Evolutionary conservation across 2,888 invertebrate genomes (phyloP), one percentile per base, ranked within the genome.

Genomic region (Drosophila melanocephala): DNA sequence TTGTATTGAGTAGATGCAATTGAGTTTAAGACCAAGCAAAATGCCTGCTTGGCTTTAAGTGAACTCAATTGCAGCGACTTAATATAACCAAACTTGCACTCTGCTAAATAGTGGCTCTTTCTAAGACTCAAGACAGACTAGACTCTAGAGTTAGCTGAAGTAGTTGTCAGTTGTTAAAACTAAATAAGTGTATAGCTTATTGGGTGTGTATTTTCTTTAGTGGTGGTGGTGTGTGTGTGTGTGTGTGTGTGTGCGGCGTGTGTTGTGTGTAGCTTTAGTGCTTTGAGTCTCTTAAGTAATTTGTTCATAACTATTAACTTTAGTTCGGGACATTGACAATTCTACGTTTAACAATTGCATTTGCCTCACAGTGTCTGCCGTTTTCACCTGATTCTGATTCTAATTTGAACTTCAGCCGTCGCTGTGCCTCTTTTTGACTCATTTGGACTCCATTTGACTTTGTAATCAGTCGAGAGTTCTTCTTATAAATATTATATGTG

Each of bases 331-430:
- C 77, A 60, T 42, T 71, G 62, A 63, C 55, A 66, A 60, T 58
- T 53, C 33, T 42, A 42, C 32, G 53, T 69, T 83, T 77, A 84
- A 81, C 79, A 86, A 74, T 81, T 79, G 77, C 67, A 67, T 61
- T 42, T 57, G 19, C 12, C 56, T 37, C 35, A 58, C 62, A 56
- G 63, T 53, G 57, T 64, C 51, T 65, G 66, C 47, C 57, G 39
- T 83, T 47, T 82, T 77, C 66, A 81, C 84, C 82, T 81, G 81
- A 87, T 83, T 75, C 77, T 72, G 75, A 70, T 76, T 75, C 72
- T 70, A 76, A 73, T 86, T 86, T 89, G 84, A 88, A 88, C 84
- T 86, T 78, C 67, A 70, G 67, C 83, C 72, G 78, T 72, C 61
- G 67, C 60, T 65, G 71, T 65, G 72, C 37, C 61, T 65, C 77